phyloP scores from a whole-genome alignment of 1,140 invertebrate genomes.

The Elysia chlorotica region DNA sequence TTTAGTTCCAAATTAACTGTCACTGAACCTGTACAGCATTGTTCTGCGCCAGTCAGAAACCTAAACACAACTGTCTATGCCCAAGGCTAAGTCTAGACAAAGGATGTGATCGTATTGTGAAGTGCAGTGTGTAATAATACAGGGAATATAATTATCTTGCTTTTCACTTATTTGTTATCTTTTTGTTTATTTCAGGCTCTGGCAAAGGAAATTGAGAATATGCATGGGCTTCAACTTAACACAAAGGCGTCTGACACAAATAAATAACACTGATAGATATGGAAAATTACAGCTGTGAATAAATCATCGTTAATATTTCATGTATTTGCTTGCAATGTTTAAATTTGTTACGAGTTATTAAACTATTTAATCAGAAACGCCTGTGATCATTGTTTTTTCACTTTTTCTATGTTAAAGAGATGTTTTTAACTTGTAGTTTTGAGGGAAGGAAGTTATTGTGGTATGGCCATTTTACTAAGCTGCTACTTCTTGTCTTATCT shows the following conservation, averaged over 20 bases:
- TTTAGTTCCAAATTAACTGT: no score
- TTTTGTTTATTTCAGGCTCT: slow-evolving; percentile 66
- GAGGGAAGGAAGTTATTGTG: no score
- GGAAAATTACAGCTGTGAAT: no score
- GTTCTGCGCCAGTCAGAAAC: background rate
- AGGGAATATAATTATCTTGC: background rate
- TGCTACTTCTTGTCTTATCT: no score
- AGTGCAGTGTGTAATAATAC: background rate
- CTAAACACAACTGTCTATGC: background rate
- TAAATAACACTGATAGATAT: background rate
- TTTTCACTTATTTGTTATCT: background rate
- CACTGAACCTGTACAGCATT: background rate
- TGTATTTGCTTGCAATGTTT: no score
- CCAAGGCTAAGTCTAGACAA: background rate
- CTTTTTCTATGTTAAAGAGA: no score
- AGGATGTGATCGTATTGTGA: background rate
- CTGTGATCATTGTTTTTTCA: no score
- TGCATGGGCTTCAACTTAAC: slow-evolving; percentile 82
- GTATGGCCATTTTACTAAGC: no score
- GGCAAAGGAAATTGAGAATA: slow-evolving; percentile 79
- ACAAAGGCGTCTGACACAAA: slow-evolving; percentile 62
- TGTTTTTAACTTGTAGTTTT: no score
- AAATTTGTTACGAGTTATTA: no score
- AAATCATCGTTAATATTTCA: no score
- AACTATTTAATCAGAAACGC: no score